Conservation (phyloP, 2,888 invertebrate genomes). For the Drosophila prolongata region DNA sequence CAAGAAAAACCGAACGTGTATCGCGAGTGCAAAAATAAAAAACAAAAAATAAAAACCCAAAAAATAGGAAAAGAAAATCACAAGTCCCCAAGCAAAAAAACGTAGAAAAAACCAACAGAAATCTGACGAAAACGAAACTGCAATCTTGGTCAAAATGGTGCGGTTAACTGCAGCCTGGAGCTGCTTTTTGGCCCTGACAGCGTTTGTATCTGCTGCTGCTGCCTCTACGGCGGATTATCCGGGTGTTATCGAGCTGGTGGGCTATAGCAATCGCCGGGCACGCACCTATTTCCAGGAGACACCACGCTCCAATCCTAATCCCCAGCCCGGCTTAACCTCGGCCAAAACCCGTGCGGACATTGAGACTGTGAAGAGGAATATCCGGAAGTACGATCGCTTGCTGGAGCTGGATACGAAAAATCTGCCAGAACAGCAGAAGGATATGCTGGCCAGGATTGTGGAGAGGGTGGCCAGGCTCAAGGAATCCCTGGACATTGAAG, state of each 20-base stretch:
- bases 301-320: conserved; percentile 25
- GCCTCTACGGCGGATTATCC: conserved; percentile 76
- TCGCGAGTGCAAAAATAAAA: conserved; percentile 38
- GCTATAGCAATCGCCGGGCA: conserved; percentile 82
- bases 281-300: conserved; percentile 80
- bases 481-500: conserved; percentile 82
- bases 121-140: conserved; percentile 7
- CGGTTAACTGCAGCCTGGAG: conserved; percentile 61
- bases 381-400: conserved; percentile 83
- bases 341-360: conserved; percentile 83
- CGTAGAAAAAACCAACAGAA: neutral
- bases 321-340: conserved; percentile 61
- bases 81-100: no score
- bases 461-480: conserved; percentile 84
- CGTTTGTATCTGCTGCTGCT: conserved; percentile 35
- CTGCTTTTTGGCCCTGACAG: conserved; percentile 34
- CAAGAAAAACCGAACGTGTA: conserved; percentile 41
- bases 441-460: conserved; percentile 84
- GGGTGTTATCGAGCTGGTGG: conserved; percentile 83
- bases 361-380: conserved; percentile 83
- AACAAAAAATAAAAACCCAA: conserved; percentile 8
- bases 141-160: conserved; percentile 55
- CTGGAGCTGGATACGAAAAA: conserved; percentile 83
- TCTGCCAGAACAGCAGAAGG: conserved; percentile 83
- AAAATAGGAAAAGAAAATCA: conserved; percentile 14